Base-by-base conservation (phyloP, 2,797 vertebrate species). In the Sebastes steindachneri region DNA sequence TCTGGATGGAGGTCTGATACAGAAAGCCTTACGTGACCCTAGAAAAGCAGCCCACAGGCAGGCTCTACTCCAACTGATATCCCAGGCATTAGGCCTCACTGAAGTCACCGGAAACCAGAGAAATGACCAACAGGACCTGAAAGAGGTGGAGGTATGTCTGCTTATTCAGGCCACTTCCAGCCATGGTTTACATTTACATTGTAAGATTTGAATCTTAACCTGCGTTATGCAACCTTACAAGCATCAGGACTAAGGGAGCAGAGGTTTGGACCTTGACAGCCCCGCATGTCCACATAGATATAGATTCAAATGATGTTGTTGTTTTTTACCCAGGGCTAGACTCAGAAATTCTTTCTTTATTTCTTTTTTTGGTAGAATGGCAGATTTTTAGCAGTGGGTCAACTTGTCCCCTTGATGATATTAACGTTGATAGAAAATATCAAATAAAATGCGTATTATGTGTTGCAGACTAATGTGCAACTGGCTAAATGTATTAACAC, bases 101-200 rank as follows among this genome's bases (percentile, higher is more conserved):
- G 82, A 88, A 0, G 45, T 75, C 17, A 45, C 81, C 0, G 88
- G 72, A 0, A 79, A 89, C 26, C 60, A 92, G 51, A 86, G 83
- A 7, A 87, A 86, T 5, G 94, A 93, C 48, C 93, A 94, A 2
- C 95, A 95, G 80, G 88, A 86, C 51, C 31, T 97, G 57, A 82
- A 89, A 0, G 95, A 96, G 78, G 94, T 97, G 91, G 96, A 98
- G 97, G 97, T 97, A 85, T 21, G 82, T n/a, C n/a, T 64, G 31
- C 66, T 29, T 17, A 35, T 21, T 79, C 29, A 57, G 2, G 4
- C 19, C 15, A 26, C 48, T 17, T 26, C 33, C 2, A 28, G 25
- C 21, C 33, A 12, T 15, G 11, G 11, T 53, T 29, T 41, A 57
- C 41, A 60, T 28, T 58, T 60, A 7, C 41, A 15, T 15, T 59